Percentiles rank a stretch among this genome's conserved stretches.
phyloP scores from a whole-genome alignment of 2,888 invertebrate species.

The Drosophila flavopinicola region DNA sequence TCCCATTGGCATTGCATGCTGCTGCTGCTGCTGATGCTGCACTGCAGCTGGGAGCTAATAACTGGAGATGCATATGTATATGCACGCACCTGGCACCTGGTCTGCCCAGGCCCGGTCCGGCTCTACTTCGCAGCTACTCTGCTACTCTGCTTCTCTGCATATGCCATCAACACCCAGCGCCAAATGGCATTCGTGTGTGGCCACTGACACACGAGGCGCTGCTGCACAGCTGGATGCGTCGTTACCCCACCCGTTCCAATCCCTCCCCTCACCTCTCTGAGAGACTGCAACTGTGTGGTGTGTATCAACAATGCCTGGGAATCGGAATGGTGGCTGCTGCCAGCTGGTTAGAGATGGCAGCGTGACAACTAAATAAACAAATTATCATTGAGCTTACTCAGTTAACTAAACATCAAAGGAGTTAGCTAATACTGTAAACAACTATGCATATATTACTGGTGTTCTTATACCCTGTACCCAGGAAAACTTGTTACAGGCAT shows the following conservation, averaged over 20 bases:
- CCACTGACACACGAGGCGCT: slow-evolving; percentile 77
- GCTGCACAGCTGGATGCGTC: slow-evolving; percentile 68
- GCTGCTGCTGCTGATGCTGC: slow-evolving; percentile 27
- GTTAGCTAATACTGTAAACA: not conserved
- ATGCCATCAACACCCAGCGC: slow-evolving; percentile 75
- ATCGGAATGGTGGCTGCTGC: slow-evolving; percentile 1
- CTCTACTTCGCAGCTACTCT: slow-evolving; percentile 23
- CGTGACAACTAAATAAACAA: slow-evolving; percentile 28
- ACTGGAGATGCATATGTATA: slow-evolving; percentile 44
- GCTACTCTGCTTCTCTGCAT: slow-evolving; percentile 35
- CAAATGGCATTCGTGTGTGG: slow-evolving; percentile 78
- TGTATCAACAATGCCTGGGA: slow-evolving; percentile 30
- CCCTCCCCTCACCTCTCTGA: not conserved
- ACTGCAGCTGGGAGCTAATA: slow-evolving; percentile 45
- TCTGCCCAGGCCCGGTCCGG: too few species aligned
- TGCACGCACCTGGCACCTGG: slow-evolving; percentile 57
- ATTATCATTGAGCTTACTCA: not conserved
- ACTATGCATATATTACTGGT: too few species aligned
- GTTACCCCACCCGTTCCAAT: not conserved
- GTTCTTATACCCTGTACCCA: too few species aligned
- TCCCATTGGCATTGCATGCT: slow-evolving; percentile 19
- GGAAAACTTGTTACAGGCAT: too few species aligned
- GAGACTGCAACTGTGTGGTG: not conserved
- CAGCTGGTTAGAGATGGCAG: slow-evolving; percentile 39
- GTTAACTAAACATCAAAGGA: not conserved